phyloP scores from a whole-genome alignment of 1,140 invertebrate genomes.

The Gonioctena quinquepunctata region DNA sequence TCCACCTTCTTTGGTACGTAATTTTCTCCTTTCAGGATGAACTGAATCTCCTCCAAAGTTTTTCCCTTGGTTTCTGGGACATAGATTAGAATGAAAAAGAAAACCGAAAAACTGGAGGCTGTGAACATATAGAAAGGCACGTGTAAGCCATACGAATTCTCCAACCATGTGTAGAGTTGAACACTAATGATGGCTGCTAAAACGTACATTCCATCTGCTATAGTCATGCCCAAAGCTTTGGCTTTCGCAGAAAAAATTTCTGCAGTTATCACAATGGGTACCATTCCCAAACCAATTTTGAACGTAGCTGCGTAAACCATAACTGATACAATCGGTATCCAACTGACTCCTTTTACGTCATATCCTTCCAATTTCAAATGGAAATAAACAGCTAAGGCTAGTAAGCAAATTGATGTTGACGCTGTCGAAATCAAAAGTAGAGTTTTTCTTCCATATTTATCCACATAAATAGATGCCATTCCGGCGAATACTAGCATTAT shows the following conservation, averaged over 20 bases:
- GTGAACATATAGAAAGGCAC: constrained; percentile 72
- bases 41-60: constrained; percentile 72
- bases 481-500: constrained; percentile 46
- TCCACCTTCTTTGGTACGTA: too few species aligned
- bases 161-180: constrained; percentile 64
- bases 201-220: constrained; percentile 45
- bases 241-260: constrained; percentile 63
- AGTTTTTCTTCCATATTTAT: constrained; percentile 51
- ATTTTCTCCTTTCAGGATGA: constrained; percentile 37
- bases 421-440: constrained; percentile 39
- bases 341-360: constrained; percentile 26
- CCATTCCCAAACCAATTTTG: constrained; percentile 54
- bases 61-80: constrained; percentile 82
- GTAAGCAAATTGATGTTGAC: constrained; percentile 34
- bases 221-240: constrained; percentile 56
- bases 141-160: constrained; percentile 58
- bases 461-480: constrained; percentile 49
- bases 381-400: constrained; percentile 45
- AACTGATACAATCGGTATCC: constrained; percentile 42
- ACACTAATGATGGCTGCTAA: constrained; percentile 67
- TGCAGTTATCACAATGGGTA: constrained; percentile 74
- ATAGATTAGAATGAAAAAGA: constrained; percentile 64
- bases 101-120: constrained; percentile 61
- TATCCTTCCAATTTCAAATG: constrained; percentile 31
- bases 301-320: constrained; percentile 42